Base-by-base conservation (phyloP, 2,113 vertebrate genomes). In the Talpa occidentalis region DNA sequence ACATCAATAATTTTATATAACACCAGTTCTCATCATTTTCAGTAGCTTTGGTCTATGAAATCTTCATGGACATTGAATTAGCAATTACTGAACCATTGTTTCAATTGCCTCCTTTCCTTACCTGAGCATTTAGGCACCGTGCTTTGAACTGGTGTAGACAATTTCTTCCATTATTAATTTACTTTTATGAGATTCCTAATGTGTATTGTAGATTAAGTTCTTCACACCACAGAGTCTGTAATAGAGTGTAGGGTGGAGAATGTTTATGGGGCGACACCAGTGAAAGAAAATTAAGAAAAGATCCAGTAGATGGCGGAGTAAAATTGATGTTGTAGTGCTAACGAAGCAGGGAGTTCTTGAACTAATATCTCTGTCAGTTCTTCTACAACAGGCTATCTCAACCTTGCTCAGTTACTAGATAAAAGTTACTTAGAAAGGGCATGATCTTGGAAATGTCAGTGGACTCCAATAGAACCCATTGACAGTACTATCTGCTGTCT, bases 51-150 rank as follows among this genome's bases (percentile, higher is more conserved):
- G n/a, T 40, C 35, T 89, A 44, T 28, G 59, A 79, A 79, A 54
- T 73, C 35, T 64, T 19, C 37, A 85, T 21, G 4, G 80, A 67
- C 17, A 40, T 26, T 32, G n/a, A 79, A 67, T 93, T 85, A 42
- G 1, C 16, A 86, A 78, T 66, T 37, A 37, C 26, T 77, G 6
- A 79, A 56, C 2, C 19, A 72, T 26, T 32, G 5, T 67, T 91
- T 30, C 15, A 72, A 59, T n/a, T 30, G 0, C 17, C 8, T 54
- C 30, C 2, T 64, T 59, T 14, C 16, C 11, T 56, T 60, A 28
- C 2, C 2, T 5, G 3, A 1, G 10, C 19, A 87, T 28, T 77
- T 72, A 56, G 0, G 37, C 1, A 37, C 0, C 1, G 26, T 30
- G 0, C 2, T 3, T 56, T 40, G 3, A 59, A 86, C 22, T 37